Evolutionary conservation across 2,797 vertebrate genomes (phyloP), one percentile per base, ranked within the genome.

Genomic region (Rhodeus uyekii): DNA sequence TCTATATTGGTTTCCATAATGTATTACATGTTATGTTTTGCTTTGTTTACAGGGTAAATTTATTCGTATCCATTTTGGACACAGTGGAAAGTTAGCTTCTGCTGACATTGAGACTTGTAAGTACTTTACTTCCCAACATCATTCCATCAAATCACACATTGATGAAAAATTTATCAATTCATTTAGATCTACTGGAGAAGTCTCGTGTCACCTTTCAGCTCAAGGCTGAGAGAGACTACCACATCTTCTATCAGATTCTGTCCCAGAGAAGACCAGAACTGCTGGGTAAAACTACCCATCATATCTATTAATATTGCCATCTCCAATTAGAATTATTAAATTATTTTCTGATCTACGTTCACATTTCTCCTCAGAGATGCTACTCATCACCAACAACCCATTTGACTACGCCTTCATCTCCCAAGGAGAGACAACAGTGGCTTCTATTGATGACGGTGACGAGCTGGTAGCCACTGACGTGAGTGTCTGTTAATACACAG

Each of bases 311-410:
- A 4, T 1, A 72, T 0, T 0, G 4, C 0, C 6, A 29, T 34
- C 5, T 53, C 18, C 34, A 71, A 7, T 32, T 72, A 50, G 12
- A 16, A 14, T n/a, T n/a, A n/a, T n/a, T n/a, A n/a, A 5, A 12
- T 0, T 8, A 0, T 29, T 71, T 32, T 32, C 32, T 72, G 19
- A 72, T n/a, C 5, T 8, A 8, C 34, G 18, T 13, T 24, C 0
- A 29, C 22, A 36, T 24, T 42, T 78, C 4, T 32, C 60, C 34
- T 68, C 12, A 97, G 96, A 97, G 48, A 96, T 97, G 94, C 82
- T 97, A 86, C 90, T 97, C 42, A 93, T 97, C 84, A 97, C 96
- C 19, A 96, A 93, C 91, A 97, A 97, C 86, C 96, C 96, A 42
- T 97, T 95, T 0, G 96, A 97, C 90, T 97, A 97, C 16, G 24